These are phyloP conservation scores for Ariopsis seemanni DNA, from an alignment of 2,113 vertebrate genomes.

Conservation along the genomic window DNA sequence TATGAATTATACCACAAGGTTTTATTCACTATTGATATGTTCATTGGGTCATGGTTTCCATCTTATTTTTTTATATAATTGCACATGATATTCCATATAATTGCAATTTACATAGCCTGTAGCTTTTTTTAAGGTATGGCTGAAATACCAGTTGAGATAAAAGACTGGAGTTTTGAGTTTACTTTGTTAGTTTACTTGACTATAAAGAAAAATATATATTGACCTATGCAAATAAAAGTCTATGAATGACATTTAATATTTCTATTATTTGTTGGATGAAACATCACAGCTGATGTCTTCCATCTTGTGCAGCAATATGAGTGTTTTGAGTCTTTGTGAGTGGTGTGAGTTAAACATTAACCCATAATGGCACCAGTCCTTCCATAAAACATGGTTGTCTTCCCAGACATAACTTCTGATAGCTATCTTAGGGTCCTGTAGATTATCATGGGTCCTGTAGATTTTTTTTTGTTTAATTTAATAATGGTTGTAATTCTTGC, in stretches of 20 bases:
- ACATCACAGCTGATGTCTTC: not conserved
- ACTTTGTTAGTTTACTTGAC: not conserved
- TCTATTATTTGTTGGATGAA: not conserved
- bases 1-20: not conserved
- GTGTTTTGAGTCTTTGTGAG: not conserved
- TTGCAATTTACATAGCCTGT: not conserved
- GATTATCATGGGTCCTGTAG: not conserved
- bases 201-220: not conserved
- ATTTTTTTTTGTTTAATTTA: not conserved
- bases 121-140: not conserved
- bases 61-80: not conserved
- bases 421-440: not conserved
- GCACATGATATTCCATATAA: not conserved
- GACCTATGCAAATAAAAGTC: not conserved
- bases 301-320: not conserved
- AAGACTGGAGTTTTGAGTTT: not conserved
- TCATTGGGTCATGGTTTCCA: not conserved
- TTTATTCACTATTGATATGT: not conserved
- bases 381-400: slow-evolving; percentile 17
- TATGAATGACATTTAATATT: not conserved
- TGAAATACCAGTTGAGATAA: not conserved
- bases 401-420: slow-evolving; percentile 8
- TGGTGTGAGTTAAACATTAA: slow-evolving; percentile 45
- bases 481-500: not conserved
- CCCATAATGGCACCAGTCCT: slow-evolving; percentile 42